Evolutionary conservation across 1,140 invertebrate genomes (phyloP).

Genomic region (Bombus balteatus): DNA sequence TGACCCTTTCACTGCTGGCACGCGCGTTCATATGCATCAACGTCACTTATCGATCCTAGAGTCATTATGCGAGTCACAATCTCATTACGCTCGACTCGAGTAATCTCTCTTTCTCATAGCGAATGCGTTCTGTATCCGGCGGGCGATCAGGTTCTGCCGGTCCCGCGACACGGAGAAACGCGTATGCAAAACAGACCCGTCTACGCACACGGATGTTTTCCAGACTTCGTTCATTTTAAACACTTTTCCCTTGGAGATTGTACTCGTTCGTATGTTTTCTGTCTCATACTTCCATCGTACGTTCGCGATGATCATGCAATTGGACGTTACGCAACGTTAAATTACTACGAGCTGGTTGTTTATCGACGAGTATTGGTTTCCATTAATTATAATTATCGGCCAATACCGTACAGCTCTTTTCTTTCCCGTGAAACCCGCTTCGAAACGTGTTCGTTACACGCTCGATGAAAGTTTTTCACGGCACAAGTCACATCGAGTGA

Average conservation of each 20-base stretch:
- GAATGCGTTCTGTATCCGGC: conserved; percentile 8
- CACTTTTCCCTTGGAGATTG: not conserved
- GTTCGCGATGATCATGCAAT: not conserved
- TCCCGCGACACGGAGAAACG: not conserved
- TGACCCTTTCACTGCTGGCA: conserved; percentile 55
- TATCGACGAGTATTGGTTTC: conserved; percentile 20
- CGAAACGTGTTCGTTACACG: conserved; percentile 11
- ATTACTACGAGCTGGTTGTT: not conserved
- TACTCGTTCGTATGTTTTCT: not conserved
- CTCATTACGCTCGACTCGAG: conserved; percentile 40
- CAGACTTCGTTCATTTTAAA: not conserved
- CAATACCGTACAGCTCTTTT: not conserved
- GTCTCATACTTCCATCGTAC: not conserved
- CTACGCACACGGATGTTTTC: not conserved
- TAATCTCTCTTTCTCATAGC: conserved; percentile 23
- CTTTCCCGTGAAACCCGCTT: not conserved
- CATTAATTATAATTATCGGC: conserved; percentile 12
- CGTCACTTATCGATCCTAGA: conserved; percentile 50
- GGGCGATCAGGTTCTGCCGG: not conserved
- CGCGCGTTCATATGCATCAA: conserved; percentile 48
- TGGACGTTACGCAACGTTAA: conserved; percentile 29
- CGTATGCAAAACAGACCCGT: not conserved
- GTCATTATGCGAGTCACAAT: conserved; percentile 52
- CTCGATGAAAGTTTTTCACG: conserved; percentile 14
- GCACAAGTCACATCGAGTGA: conserved; percentile 2